A percentile compares a stretch with the other conserved stretches of the same genome.
These are phyloP conservation scores for Scomber japonicus DNA, from an alignment of 2,113 vertebrate genomes.

Conservation along the genomic window DNA sequence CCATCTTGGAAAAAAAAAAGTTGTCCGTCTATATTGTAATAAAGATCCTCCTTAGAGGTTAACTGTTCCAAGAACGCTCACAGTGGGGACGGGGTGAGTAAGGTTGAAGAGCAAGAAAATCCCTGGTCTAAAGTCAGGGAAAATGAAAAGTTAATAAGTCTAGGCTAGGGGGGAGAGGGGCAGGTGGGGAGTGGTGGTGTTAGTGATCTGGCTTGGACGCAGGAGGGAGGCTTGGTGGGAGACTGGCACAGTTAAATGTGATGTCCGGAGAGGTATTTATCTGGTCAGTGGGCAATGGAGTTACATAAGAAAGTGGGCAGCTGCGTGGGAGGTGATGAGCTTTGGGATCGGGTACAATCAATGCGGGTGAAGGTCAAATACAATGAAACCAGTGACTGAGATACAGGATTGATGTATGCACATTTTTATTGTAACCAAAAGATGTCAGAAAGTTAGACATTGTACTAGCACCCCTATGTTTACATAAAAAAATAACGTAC, in stretches of 20 bases:
- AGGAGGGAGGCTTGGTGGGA: conserved; percentile 64
- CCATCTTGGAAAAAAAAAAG: conserved; percentile 37
- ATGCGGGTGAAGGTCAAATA: neutral
- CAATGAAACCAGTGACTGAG: too few relatives aligned
- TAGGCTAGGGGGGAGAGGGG: conserved; percentile 15
- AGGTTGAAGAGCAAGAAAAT: conserved; percentile 65
- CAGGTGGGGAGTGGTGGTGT: conserved; percentile 32
- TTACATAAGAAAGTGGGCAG: conserved; percentile 50
- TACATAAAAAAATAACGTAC: too few relatives aligned
- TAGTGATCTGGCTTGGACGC: conserved; percentile 59
- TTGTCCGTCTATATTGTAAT: conserved; percentile 67
- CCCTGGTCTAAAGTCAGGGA: conserved; percentile 52
- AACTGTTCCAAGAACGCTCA: conserved; percentile 68
- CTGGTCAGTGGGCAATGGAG: conserved; percentile 32
- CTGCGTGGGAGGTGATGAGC: conserved; percentile 22
- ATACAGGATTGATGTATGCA: too few relatives aligned
- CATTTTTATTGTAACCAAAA: too few relatives aligned
- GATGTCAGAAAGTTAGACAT: too few relatives aligned
- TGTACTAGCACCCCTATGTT: too few relatives aligned
- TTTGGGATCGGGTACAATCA: neutral
- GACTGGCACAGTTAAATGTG: conserved; percentile 49
- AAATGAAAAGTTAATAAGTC: conserved; percentile 77
- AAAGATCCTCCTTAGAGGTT: conserved; percentile 66
- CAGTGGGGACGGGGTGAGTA: conserved; percentile 66
- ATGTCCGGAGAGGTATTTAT: conserved; percentile 52